phyloP scores from a whole-genome alignment of 2,797 vertebrate species.

The Coranthus polyacanthus region DNA sequence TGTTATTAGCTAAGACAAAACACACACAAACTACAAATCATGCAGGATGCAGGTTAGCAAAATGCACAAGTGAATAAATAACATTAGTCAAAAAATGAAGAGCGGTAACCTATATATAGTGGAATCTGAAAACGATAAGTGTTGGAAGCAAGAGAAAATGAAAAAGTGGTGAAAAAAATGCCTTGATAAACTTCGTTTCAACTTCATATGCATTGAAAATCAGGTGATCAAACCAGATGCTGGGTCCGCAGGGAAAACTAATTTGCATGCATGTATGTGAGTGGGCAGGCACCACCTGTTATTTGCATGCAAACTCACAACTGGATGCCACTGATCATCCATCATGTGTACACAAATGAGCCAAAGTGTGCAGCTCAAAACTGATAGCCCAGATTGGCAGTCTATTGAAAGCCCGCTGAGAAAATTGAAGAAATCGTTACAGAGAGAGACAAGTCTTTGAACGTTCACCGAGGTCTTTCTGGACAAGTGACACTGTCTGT shows the following conservation, averaged over 20 bases:
- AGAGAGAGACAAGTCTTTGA: neutral
- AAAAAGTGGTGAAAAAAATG: no score
- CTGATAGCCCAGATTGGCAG: slow-evolving; percentile 11
- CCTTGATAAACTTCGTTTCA: slow-evolving; percentile 1
- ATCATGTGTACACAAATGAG: slow-evolving; percentile 48
- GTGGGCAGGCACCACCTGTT: slow-evolving; percentile 13
- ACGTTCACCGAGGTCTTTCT: no score
- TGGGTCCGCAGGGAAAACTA: neutral
- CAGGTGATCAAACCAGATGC: slow-evolving; percentile 4
- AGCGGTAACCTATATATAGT: no score
- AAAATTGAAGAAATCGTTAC: no score
- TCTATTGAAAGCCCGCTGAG: slow-evolving; percentile 12
- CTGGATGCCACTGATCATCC: slow-evolving; percentile 29
- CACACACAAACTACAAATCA: neutral
- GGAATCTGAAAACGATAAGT: neutral
- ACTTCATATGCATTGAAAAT: slow-evolving; percentile 1
- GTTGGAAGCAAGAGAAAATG: neutral
- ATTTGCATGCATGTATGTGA: slow-evolving; percentile 44
- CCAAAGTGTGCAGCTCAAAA: slow-evolving; percentile 40
- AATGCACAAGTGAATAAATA: no score
- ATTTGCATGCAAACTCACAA: slow-evolving; percentile 55
- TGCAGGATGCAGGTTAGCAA: neutral
- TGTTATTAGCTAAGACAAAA: slow-evolving; percentile 27
- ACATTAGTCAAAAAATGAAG: no score
- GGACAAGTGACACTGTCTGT: no score